Percentiles rank a stretch among this genome's conserved stretches.
phyloP scores from a whole-genome alignment of 2,113 vertebrate species.

The Pimephales promelas region DNA sequence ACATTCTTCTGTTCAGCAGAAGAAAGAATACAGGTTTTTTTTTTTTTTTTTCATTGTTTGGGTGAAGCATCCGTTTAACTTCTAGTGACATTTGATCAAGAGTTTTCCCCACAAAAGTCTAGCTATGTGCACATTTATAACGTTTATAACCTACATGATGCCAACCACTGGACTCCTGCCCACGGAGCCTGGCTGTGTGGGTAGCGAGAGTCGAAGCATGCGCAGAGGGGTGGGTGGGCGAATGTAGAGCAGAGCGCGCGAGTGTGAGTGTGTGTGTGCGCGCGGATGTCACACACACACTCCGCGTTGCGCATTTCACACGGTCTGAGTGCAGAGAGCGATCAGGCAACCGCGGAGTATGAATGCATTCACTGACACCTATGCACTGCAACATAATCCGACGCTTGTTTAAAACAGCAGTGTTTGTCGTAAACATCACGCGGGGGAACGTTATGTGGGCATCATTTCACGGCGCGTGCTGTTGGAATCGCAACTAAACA shows the following conservation, averaged over 20 bases:
- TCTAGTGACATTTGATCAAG: not conserved
- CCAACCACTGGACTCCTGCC: not conserved
- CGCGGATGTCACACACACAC: constrained; percentile 64
- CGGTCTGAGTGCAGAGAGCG: constrained; percentile 52
- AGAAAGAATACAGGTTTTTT: too few species aligned
- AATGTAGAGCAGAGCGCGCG: constrained; percentile 61
- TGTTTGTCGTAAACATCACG: constrained; percentile 67
- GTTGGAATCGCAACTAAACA: constrained; percentile 7
- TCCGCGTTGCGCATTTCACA: constrained; percentile 56
- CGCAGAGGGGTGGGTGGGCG: constrained; percentile 73
- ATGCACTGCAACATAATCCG: not conserved
- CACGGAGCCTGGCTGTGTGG: constrained; percentile 49
- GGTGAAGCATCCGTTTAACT: too few species aligned
- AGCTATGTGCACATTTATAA: not conserved
- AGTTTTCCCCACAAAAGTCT: too few species aligned
- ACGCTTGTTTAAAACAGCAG: not conserved
- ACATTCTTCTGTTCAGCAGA: too few species aligned
- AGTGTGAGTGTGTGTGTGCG: constrained; percentile 15
- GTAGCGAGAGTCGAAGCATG: constrained; percentile 69
- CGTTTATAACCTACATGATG: not conserved
- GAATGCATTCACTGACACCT: not conserved
- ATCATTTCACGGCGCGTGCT: constrained; percentile 59
- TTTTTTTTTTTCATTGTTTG: too few species aligned
- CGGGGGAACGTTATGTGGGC: constrained; percentile 74
- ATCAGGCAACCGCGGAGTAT: not conserved